Evolutionary conservation across 2,797 vertebrate genomes (phyloP).

Genomic region (Bradypus variegatus): DNA sequence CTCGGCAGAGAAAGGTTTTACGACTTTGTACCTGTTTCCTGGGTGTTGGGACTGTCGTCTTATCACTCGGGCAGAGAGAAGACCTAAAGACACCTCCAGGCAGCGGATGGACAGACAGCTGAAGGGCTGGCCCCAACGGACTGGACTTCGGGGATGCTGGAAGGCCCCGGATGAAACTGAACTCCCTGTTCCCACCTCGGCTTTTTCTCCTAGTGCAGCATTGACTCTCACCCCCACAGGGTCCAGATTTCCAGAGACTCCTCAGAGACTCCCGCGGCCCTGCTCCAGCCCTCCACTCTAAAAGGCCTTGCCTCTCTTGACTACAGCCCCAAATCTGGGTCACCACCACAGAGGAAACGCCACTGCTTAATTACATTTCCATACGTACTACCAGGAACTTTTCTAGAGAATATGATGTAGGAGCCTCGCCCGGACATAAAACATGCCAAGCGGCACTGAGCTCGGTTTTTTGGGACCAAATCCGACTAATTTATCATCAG

Average conservation of each 20-base stretch:
- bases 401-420: neutral
- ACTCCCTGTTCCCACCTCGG: too few relatives aligned
- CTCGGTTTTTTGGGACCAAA: too few relatives aligned
- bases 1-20: too few relatives aligned
- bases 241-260: neutral
- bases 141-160: neutral
- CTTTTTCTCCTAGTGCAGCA: neutral
- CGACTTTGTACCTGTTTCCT: too few relatives aligned
- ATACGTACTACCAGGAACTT: rapidly evolving
- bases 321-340: constrained; percentile 44
- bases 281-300: neutral
- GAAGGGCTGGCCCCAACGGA: neutral
- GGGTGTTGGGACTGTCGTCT: too few relatives aligned
- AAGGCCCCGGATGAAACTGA: neutral
- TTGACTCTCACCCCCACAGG: neutral
- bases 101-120: too few relatives aligned
- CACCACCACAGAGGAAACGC: neutral
- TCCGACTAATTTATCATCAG: rapidly evolving
- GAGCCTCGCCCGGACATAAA: neutral
- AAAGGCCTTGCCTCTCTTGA: neutral
- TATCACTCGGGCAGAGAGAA: too few relatives aligned
- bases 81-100: too few relatives aligned
- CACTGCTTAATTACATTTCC: constrained; percentile 48
- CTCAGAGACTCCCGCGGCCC: neutral
- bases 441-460: neutral